Conservation (phyloP, 2,113 vertebrate genomes). For the Ameiurus melas region DNA sequence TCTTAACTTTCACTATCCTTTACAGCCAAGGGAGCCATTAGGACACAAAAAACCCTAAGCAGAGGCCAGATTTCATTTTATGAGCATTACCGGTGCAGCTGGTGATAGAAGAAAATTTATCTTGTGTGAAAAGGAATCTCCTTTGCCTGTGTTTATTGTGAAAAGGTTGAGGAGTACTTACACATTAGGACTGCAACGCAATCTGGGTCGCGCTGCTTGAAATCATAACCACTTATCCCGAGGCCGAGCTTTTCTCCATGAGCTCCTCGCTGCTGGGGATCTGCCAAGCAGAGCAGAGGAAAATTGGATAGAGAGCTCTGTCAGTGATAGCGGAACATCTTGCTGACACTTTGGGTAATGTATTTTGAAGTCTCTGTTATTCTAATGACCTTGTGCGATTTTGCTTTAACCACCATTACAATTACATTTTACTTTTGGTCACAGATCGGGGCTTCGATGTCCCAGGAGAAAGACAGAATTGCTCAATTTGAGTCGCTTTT, state of each 20-base stretch:
- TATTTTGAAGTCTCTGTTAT: conserved; percentile 54
- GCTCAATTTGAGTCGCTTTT: conserved; percentile 24
- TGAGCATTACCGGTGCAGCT: conserved; percentile 31
- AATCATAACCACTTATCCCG: conserved; percentile 50
- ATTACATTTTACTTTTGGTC: conserved; percentile 48
- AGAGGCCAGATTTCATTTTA: conserved; percentile 41
- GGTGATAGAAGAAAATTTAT: conserved; percentile 29
- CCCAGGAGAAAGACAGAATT: conserved; percentile 25
- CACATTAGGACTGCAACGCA: conserved; percentile 48
- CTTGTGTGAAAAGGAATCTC: conserved; percentile 44
- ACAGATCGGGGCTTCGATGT: conserved; percentile 24
- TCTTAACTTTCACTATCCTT: conserved; percentile 40
- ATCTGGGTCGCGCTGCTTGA: conserved; percentile 49
- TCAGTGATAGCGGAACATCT: conserved; percentile 50
- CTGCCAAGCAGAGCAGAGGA: conserved; percentile 33
- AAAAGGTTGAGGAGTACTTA: conserved; percentile 47
- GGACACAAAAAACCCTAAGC: conserved; percentile 1
- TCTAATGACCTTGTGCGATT: conserved; percentile 54
- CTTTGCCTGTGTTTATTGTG: conserved; percentile 48
- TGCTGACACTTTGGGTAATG: conserved; percentile 51
- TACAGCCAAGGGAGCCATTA: conserved; percentile 22
- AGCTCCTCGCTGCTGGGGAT: conserved; percentile 28
- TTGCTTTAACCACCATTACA: conserved; percentile 47
- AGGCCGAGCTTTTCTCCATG: conserved; percentile 38
- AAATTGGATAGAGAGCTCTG: conserved; percentile 43